A percentile compares a stretch with the other conserved stretches of the same genome.
These are phyloP conservation scores for Sphaerophoria rueppellii DNA, from an alignment of 2,888 invertebrate species.

Conservation along the genomic window DNA sequence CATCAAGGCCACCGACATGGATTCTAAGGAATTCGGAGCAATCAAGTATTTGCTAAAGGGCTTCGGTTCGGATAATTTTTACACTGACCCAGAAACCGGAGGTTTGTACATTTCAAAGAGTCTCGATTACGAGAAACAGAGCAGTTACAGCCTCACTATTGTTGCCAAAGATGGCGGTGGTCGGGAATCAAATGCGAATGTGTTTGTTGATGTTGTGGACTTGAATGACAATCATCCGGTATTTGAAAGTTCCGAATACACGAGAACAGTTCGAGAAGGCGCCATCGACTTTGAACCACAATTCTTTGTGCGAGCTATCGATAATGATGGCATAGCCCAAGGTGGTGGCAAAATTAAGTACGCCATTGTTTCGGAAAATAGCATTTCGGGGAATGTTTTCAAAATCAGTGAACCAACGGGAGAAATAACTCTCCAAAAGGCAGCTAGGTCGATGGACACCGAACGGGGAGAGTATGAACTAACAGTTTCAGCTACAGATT, in stretches of 20 bases:
- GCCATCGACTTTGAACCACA: conserved; percentile 90
- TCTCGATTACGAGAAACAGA: conserved; percentile 91
- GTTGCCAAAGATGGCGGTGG: conserved; percentile 93
- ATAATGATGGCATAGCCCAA: conserved; percentile 88
- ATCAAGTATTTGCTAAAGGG: conserved; percentile 90
- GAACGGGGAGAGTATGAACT: conserved; percentile 89
- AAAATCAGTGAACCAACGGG: conserved; percentile 87
- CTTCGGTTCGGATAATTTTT: conserved; percentile 90
- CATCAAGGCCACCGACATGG: conserved; percentile 87
- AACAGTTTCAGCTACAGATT: conserved; percentile 87
- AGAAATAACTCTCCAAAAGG: conserved; percentile 86
- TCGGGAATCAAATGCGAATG: conserved; percentile 86
- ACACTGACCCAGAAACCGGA: conserved; percentile 86
- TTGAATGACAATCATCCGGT: conserved; percentile 90
- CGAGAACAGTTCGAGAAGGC: conserved; percentile 89
- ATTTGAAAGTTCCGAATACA: conserved; percentile 88
- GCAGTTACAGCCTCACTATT: conserved; percentile 90
- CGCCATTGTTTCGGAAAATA: conserved; percentile 87
- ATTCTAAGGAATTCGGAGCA: conserved; percentile 88
- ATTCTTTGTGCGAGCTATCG: conserved; percentile 90
- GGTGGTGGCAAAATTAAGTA: conserved; percentile 88
- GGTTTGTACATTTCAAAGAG: conserved; percentile 86
- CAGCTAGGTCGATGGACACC: conserved; percentile 88
- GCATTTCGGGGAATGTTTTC: conserved; percentile 86
- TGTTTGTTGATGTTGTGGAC: conserved; percentile 88